phyloP scores from a whole-genome alignment of 2,113 vertebrate species.

The Serinus canaria region DNA sequence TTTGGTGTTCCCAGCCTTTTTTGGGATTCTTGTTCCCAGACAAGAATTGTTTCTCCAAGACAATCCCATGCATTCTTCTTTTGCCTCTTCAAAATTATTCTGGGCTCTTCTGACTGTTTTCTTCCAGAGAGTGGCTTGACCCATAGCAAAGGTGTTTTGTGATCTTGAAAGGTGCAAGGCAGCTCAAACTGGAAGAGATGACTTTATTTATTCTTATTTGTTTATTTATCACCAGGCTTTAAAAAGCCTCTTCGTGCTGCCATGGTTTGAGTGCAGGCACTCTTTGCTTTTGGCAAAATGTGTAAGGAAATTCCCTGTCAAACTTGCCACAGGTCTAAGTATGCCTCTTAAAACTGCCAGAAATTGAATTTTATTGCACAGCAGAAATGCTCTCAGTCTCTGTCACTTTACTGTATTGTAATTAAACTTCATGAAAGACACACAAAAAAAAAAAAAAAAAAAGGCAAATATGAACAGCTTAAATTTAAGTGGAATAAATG shows the following conservation, averaged over 20 bases:
- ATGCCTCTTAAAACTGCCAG: neutral
- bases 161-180: neutral
- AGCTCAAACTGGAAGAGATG: neutral
- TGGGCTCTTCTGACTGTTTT: neutral
- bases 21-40: neutral
- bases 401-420: neutral
- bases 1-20: neutral
- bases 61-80: neutral
- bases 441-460: neutral
- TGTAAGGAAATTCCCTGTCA: neutral
- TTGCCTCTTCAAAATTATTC: neutral
- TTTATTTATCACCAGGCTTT: neutral
- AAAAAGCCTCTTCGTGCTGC: neutral
- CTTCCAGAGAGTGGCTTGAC: neutral
- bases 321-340: neutral
- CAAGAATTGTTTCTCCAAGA: neutral
- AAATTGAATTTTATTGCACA: neutral
- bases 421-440: neutral
- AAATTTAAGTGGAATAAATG: neutral
- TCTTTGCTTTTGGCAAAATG: neutral
- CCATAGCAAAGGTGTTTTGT: fast-evolving
- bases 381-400: neutral
- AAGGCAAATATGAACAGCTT: neutral
- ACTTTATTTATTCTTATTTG: neutral
- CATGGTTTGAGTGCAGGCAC: neutral